A percentile compares a stretch with the other conserved stretches of the same genome.
Evolutionary conservation across 2,888 invertebrate species (phyloP).

Genomic region (Escarpia spicata): DNA sequence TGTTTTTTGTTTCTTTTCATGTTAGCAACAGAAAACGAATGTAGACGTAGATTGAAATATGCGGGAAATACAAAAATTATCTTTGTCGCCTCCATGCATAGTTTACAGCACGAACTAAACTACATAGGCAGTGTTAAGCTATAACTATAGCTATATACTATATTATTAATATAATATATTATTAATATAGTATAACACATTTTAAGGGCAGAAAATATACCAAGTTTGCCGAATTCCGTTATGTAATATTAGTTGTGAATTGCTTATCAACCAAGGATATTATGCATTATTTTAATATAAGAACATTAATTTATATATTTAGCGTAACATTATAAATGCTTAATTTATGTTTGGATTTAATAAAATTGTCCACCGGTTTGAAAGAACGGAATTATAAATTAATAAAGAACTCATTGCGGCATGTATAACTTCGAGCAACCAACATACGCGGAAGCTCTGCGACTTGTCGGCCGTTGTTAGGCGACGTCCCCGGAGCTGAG

Average conservation of each 20-base stretch:
- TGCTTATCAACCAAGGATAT: background rate
- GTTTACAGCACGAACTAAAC: background rate
- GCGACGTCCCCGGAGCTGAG: background rate
- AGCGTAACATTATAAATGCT: no score
- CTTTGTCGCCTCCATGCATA: background rate
- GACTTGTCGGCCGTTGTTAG: background rate
- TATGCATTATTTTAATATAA: background rate
- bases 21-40: background rate
- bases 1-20: background rate
- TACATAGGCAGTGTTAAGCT: background rate
- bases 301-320: background rate
- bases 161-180: no score
- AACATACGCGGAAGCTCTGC: background rate
- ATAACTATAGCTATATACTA: background rate
- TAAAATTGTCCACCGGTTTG: no score
- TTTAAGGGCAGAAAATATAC: background rate
- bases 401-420: no score
- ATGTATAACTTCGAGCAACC: background rate
- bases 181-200: no score
- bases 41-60: background rate
- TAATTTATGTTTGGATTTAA: no score
- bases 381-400: no score
- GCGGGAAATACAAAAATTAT: background rate
- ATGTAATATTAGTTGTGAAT: background rate
- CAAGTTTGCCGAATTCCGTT: background rate